Conservation (phyloP, 2,888 invertebrate genomes). For the Cecidostiba fungosa region DNA sequence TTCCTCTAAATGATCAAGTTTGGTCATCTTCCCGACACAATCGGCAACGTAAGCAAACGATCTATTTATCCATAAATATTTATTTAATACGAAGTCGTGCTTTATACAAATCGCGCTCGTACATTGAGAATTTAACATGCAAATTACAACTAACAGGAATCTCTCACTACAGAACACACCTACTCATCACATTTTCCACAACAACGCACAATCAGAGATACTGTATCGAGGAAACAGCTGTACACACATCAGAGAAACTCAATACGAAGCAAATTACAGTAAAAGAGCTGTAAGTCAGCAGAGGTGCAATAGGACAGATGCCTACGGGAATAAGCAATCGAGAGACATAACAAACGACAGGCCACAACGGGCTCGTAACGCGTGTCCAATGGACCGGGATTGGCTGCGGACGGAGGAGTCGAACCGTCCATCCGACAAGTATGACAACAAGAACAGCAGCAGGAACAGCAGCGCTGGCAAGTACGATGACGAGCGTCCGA, state of each 20-base stretch:
- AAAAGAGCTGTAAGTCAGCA: background rate
- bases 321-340: background rate
- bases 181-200: background rate
- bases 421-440: background rate
- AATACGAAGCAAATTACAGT: background rate
- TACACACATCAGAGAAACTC: background rate
- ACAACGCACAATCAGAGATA: background rate
- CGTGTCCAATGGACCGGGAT: constrained; percentile 4
- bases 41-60: too few relatives aligned
- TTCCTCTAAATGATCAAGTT: too few relatives aligned
- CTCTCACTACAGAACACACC: background rate
- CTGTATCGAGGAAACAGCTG: background rate
- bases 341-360: constrained; percentile 19
- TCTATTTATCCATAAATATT: too few relatives aligned
- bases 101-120: too few relatives aligned
- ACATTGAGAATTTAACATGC: too few relatives aligned
- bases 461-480: background rate
- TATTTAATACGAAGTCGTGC: too few relatives aligned
- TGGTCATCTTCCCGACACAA: too few relatives aligned
- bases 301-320: background rate
- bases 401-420: background rate
- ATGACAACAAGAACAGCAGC: constrained; percentile 6
- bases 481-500: constrained; percentile 43
- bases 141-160: background rate
- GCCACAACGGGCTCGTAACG: constrained; percentile 43